These are phyloP conservation scores for Cantharis lateralis DNA, from an alignment of 2,888 invertebrate genomes.

Conservation along the genomic window DNA sequence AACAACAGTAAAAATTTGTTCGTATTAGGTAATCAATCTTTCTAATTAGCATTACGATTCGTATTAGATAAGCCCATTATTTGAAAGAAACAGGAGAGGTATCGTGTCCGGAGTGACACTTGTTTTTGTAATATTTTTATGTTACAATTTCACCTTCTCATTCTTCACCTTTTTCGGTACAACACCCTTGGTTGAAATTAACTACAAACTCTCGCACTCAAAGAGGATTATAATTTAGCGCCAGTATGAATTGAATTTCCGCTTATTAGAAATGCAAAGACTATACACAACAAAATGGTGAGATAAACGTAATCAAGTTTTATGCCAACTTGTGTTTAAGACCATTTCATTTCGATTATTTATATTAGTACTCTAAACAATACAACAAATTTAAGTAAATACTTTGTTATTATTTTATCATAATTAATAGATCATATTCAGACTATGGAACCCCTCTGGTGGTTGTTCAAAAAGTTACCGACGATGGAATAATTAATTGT, in stretches of 20 bases:
- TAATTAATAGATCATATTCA: background rate
- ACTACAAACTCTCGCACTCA: constrained; percentile 10
- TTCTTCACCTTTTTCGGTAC: constrained; percentile 2
- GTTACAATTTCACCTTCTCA: constrained; percentile 10
- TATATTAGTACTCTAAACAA: constrained; percentile 3
- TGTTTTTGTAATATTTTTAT: constrained; percentile 16
- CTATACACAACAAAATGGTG: constrained; percentile 13
- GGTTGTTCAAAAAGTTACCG: background rate
- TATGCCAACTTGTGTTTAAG: background rate
- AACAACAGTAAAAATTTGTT: background rate
- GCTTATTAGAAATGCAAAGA: constrained; percentile 19
- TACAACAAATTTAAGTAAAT: background rate
- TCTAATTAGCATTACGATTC: constrained; percentile 18
- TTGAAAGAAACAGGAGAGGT: constrained; percentile 7
- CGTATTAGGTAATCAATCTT: constrained; percentile 14
- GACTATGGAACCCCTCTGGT: background rate
- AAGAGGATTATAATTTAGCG: constrained; percentile 19
- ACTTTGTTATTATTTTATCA: background rate
- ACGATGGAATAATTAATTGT: background rate
- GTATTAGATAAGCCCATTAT: constrained; percentile 2
- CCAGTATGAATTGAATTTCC: constrained; percentile 9
- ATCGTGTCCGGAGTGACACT: constrained; percentile 7
- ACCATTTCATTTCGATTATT: constrained; percentile 11
- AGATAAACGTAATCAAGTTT: constrained; percentile 21
- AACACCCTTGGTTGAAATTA: constrained; percentile 13